phyloP scores from a whole-genome alignment of 2,113 vertebrate species.

The Pundamilia nyererei region DNA sequence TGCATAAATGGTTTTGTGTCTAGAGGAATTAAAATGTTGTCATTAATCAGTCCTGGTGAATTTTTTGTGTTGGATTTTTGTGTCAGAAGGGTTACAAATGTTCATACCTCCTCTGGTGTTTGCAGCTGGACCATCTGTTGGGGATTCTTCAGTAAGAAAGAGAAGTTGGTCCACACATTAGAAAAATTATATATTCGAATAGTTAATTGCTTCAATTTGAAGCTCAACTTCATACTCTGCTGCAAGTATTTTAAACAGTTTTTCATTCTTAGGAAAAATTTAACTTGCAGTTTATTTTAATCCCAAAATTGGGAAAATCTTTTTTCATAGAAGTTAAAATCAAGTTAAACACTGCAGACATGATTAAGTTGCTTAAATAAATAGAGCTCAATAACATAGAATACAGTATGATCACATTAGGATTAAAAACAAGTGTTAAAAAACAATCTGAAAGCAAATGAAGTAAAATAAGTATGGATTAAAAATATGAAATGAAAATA shows the following conservation, averaged over 20 bases:
- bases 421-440: background rate
- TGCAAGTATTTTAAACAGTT: background rate
- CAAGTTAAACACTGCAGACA: background rate
- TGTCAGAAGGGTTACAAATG: background rate
- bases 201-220: background rate
- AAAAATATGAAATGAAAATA: background rate
- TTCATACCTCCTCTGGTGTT: background rate
- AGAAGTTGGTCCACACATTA: background rate
- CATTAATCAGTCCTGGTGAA: background rate
- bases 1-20: background rate
- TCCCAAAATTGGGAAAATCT: background rate
- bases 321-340: background rate
- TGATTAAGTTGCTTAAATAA: background rate
- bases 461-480: background rate
- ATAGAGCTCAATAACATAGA: background rate
- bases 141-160: background rate
- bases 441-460: background rate
- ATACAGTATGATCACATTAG: background rate
- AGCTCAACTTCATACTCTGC: background rate
- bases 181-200: background rate
- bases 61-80: background rate
- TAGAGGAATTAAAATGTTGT: background rate
- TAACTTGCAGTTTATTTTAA: background rate
- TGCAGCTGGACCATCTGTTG: background rate
- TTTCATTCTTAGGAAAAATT: background rate